phyloP scores from a whole-genome alignment of 30 jellyfish, hydroid and myxozoan species.

The Cassiopea xamachana region DNA sequence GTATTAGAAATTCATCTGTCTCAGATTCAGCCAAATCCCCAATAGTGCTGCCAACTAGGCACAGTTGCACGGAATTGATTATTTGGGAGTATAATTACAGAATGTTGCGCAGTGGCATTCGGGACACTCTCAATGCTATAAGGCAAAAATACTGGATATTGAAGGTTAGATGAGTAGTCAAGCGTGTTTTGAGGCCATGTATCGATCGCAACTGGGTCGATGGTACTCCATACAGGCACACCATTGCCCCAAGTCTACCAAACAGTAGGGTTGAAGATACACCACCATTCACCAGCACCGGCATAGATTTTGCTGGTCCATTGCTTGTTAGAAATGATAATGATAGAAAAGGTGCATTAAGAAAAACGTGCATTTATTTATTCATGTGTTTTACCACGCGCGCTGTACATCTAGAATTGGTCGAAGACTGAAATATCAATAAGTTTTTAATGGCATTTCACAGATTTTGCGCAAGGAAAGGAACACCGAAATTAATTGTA shows the following conservation, averaged over 20 bases:
- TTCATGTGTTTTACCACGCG: constrained; percentile 14
- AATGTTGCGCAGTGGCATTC: constrained; percentile 19
- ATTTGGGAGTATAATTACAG: background rate
- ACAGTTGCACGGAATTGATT: constrained; percentile 7
- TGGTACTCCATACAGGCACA: constrained; percentile 4
- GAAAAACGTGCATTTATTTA: constrained; percentile 5
- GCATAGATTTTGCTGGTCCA: constrained; percentile 62
- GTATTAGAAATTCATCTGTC: constrained; percentile 9
- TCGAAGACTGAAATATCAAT: background rate
- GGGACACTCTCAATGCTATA: constrained; percentile 20
- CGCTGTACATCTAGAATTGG: constrained; percentile 43
- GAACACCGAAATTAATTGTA: background rate
- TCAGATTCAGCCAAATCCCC: constrained; percentile 5
- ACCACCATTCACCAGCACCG: constrained; percentile 25
- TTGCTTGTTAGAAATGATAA: background rate
- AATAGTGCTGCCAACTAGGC: constrained; percentile 11
- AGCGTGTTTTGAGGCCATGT: constrained; percentile 8
- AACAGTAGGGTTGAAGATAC: constrained; percentile 14
- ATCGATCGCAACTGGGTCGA: constrained; percentile 21
- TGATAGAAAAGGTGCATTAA: background rate
- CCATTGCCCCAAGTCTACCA: constrained; percentile 26
- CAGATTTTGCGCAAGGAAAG: constrained; percentile 14
- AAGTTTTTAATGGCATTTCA: constrained; percentile 13
- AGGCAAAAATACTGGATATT: constrained; percentile 2
- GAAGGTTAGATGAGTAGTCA: constrained; percentile 17